Conservation (phyloP, 2,113 vertebrate genomes). For the Edolisoma coerulescens region DNA sequence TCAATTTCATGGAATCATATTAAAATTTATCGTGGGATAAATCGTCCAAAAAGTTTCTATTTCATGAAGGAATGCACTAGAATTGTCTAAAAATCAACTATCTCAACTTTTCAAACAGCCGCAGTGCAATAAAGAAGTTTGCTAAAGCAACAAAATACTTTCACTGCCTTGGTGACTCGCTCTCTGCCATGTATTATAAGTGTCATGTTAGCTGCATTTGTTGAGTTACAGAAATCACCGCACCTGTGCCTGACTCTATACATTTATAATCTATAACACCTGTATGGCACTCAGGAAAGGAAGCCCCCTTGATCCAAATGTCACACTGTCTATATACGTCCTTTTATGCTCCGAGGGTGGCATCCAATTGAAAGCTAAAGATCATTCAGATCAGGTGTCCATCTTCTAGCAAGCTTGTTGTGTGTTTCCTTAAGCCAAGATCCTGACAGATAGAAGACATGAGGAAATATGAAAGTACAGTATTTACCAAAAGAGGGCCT, state of each 20-base stretch:
- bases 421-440: not conserved
- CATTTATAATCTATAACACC: not conserved
- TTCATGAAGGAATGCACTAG: not conserved
- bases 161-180: not conserved
- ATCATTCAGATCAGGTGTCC: not conserved
- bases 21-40: not conserved
- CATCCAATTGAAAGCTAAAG: not conserved
- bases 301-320: not conserved
- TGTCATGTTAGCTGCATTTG: not conserved
- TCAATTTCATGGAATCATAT: not conserved
- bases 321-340: not conserved
- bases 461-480: not conserved
- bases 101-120: not conserved
- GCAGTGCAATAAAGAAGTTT: not conserved
- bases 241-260: not conserved
- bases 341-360: not conserved
- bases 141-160: not conserved
- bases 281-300: not conserved
- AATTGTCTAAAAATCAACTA: not conserved
- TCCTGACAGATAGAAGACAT: not conserved
- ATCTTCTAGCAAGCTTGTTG: not conserved
- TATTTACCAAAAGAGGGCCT: not conserved
- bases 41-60: not conserved
- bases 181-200: rapidly evolving
- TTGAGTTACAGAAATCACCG: not conserved